Evolutionary conservation across 2,113 vertebrate species (phyloP).

Genomic region (Colinus virginianus): DNA sequence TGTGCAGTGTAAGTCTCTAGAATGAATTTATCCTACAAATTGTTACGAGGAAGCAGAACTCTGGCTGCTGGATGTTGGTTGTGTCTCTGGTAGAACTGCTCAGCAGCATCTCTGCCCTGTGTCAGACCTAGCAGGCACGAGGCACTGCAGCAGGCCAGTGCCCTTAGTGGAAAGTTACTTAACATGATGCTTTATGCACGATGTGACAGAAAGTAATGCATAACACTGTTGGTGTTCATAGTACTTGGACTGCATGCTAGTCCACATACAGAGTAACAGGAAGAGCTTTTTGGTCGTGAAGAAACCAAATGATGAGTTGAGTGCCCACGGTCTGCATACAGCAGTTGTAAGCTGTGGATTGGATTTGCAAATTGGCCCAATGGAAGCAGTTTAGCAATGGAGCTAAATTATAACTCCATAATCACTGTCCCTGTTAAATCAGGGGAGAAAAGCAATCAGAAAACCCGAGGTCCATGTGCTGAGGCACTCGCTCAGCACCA

Average conservation of each 20-base stretch:
- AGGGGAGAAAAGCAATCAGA: neutral
- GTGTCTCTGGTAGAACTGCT: neutral
- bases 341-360: fast-evolving
- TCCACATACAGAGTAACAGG: neutral
- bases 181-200: neutral
- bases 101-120: neutral
- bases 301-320: neutral
- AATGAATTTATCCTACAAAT: neutral
- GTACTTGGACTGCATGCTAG: neutral
- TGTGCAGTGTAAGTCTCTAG: neutral
- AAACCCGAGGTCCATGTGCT: neutral
- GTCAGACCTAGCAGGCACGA: neutral
- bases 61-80: neutral
- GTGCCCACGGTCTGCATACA: fast-evolving
- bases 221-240: neutral
- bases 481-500: fast-evolving
- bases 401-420: neutral
- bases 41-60: neutral
- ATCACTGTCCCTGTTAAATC: neutral
- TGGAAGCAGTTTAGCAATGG: neutral
- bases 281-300: neutral
- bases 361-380: neutral
- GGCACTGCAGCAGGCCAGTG: neutral
- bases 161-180: neutral
- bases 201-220: neutral